Evolutionary conservation across 2,888 invertebrate genomes (phyloP), one percentile per base, ranked within the genome.

Genomic region (Sarcophaga rosellei): DNA sequence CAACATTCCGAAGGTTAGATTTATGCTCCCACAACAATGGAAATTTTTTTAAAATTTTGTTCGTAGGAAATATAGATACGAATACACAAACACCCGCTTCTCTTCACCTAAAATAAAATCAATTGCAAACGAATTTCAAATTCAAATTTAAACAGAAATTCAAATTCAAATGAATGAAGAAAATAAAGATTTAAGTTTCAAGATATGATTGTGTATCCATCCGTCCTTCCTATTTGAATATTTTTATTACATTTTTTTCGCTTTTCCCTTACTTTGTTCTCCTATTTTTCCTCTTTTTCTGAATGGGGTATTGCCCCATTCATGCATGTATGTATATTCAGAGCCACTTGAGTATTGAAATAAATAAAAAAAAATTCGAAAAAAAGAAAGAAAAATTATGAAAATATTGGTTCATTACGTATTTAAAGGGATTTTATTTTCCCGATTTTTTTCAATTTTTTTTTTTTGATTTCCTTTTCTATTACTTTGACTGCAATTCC

Each of bases 381-480:
- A 53, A 57, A 23, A 45, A 57, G 45, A 76, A 61, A 84, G 63
- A 80, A 84, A 80, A 84, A 75, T 80, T 84, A 84, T 84, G 79
- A 84, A 84, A 84, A 84, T 84, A 84, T 84, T 84, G 84, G 79
- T 84, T 80, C 84, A 76, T 80, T 84, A 72, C 21, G n/a, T 73
- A 47, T 69, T 44, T 73, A 62, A 62, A 72, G 75, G 63, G 65
- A 70, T 80, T 63, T 69, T 25, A 59, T 73, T 77, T 69, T 5
- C 12, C 12, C 53, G 5, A 53, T 53, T 15, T 12, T 61, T 80
- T 75, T 70, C 61, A 70, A 80, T 75, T 76, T 77, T 68, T 68
- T 44, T 25, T 20, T 59, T 47, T 79, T 23, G 20, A 35, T 69
- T 68, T 61, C 61, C 10, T 20, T 21, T 61, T 21, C 10, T 61